These are phyloP conservation scores for Eriosoma lanigerum DNA, from an alignment of 1,140 invertebrate species.

Conservation along the genomic window DNA sequence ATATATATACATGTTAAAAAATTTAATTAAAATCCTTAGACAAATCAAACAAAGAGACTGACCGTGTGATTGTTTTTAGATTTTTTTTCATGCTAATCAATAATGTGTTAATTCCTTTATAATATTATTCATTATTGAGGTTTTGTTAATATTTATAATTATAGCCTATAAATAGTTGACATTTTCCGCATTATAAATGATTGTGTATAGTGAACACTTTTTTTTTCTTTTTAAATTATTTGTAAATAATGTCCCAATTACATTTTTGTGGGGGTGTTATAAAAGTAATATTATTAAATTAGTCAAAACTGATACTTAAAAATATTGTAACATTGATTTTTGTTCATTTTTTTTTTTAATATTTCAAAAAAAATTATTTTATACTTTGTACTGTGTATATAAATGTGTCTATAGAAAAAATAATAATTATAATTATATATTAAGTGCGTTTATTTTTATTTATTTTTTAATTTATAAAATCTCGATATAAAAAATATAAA, in stretches of 20 bases:
- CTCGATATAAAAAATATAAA: slow-evolving; percentile 26
- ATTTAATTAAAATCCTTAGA: slow-evolving; percentile 50
- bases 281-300: slow-evolving; percentile 32
- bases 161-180: slow-evolving; percentile 48
- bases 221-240: slow-evolving; percentile 27
- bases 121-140: slow-evolving; percentile 28
- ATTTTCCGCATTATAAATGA: slow-evolving; percentile 42
- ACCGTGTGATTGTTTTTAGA: slow-evolving; percentile 53
- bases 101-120: slow-evolving; percentile 51
- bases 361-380: slow-evolving; percentile 50
- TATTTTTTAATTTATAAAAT: slow-evolving; percentile 47
- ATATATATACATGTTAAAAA: too few species aligned
- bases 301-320: slow-evolving; percentile 52
- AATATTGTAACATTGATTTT: slow-evolving; percentile 48
- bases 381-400: slow-evolving; percentile 50
- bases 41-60: slow-evolving; percentile 53
- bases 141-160: slow-evolving; percentile 51
- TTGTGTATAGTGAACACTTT: slow-evolving; percentile 44
- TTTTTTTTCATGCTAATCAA: slow-evolving; percentile 51
- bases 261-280: slow-evolving; percentile 41
- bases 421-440: slow-evolving; percentile 32
- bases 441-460: slow-evolving; percentile 51
- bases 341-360: slow-evolving; percentile 45
- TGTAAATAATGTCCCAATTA: slow-evolving; percentile 36
- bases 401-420: slow-evolving; percentile 41